phyloP scores from a whole-genome alignment of 2,888 invertebrate genomes.

The Macaria notata region DNA sequence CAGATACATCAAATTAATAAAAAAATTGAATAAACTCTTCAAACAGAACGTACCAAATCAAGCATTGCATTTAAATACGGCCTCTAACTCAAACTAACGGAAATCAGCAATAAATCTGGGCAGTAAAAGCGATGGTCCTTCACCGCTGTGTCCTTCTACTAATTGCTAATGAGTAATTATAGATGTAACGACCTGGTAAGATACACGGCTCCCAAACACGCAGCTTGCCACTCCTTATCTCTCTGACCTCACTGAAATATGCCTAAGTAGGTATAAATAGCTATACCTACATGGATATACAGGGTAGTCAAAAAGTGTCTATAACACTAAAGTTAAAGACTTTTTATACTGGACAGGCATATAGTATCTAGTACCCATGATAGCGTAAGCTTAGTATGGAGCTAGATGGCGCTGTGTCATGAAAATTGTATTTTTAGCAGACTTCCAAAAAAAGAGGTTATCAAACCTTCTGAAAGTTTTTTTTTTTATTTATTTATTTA shows the following conservation, averaged over 20 bases:
- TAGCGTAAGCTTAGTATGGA: too few species aligned
- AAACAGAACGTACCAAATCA: constrained; percentile 1
- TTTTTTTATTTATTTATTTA: too few species aligned
- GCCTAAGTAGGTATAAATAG: too few species aligned
- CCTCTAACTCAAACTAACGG: constrained; percentile 8
- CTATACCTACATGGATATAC: too few species aligned
- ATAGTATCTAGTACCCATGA: too few species aligned
- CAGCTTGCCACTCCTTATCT: constrained; percentile 50
- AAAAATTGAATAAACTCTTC: background rate
- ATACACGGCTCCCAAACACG: constrained; percentile 60
- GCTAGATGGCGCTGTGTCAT: too few species aligned
- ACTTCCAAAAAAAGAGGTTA: too few species aligned
- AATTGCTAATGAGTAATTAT: constrained; percentile 45
- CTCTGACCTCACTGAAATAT: constrained; percentile 9
- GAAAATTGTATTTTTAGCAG: too few species aligned
- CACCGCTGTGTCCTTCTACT: constrained; percentile 40
- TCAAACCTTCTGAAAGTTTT: too few species aligned
- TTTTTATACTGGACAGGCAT: too few species aligned
- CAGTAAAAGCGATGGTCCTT: constrained; percentile 43
- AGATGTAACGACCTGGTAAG: constrained; percentile 43
- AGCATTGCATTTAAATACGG: constrained; percentile 7
- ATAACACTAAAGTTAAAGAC: too few species aligned
- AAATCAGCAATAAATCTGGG: constrained; percentile 38
- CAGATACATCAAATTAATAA: background rate
- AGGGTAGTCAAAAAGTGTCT: too few species aligned